phyloP scores from a whole-genome alignment of 2,888 invertebrate species.

The Agrotis puta region DNA sequence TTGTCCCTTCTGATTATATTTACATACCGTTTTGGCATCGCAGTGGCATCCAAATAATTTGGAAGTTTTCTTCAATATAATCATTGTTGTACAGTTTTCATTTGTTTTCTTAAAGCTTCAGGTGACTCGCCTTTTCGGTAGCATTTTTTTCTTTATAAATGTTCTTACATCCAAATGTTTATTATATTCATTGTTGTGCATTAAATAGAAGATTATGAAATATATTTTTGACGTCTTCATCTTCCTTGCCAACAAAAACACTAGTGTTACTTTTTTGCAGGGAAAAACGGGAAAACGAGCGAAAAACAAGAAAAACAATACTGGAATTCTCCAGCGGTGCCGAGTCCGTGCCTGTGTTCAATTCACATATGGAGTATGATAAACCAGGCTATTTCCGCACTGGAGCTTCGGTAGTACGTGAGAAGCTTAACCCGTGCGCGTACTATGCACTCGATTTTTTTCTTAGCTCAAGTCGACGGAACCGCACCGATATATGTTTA shows the following conservation, averaged over 20 bases:
- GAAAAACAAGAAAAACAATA: conserved; percentile 22
- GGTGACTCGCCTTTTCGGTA: conserved; percentile 14
- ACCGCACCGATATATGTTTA: conserved; percentile 17
- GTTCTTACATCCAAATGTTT: conserved; percentile 2
- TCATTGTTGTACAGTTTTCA: conserved; percentile 30
- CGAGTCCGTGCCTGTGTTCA: conserved; percentile 80
- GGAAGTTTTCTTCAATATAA: conserved; percentile 12
- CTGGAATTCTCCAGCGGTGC: conserved; percentile 79
- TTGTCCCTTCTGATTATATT: conserved; percentile 56
- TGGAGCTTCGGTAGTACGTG: conserved; percentile 64
- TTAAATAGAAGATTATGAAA: conserved; percentile 40
- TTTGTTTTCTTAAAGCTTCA: conserved; percentile 21
- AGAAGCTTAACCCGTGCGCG: conserved; percentile 52
- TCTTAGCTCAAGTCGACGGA: conserved; percentile 18
- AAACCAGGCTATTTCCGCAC: conserved; percentile 83
- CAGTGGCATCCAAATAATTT: conserved; percentile 8
- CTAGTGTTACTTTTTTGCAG: background rate
- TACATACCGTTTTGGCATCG: conserved; percentile 54
- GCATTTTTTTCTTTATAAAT: conserved; percentile 30
- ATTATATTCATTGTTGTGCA: background rate
- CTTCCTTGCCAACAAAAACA: conserved; percentile 23
- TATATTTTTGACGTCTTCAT: conserved; percentile 33
- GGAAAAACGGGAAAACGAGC: conserved; percentile 5
- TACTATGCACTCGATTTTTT: conserved; percentile 61
- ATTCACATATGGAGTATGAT: conserved; percentile 86